Percentiles rank a stretch among this genome's conserved stretches.
These are phyloP conservation scores for Ophion obscuratus DNA, from an alignment of 2,888 invertebrate species.

Conservation along the genomic window DNA sequence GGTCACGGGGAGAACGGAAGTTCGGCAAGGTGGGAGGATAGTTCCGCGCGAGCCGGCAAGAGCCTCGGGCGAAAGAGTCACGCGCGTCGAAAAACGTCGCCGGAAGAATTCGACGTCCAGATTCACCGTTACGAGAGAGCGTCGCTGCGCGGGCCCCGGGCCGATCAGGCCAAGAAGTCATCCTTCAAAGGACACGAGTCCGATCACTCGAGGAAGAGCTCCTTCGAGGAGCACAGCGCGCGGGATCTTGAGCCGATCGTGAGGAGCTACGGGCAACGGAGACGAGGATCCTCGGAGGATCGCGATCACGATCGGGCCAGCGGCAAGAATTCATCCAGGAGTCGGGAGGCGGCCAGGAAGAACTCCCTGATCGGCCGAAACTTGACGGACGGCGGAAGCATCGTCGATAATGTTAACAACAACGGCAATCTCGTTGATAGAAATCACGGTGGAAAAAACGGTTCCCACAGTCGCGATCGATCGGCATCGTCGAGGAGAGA, in stretches of 20 bases:
- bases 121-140: slow-evolving; percentile 76
- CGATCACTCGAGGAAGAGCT: slow-evolving; percentile 70
- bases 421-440: slow-evolving; percentile 8
- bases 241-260: slow-evolving; percentile 51
- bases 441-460: slow-evolving; percentile 37
- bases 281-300: slow-evolving; percentile 67
- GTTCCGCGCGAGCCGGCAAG: slow-evolving; percentile 68
- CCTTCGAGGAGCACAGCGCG: slow-evolving; percentile 69
- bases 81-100: slow-evolving; percentile 46
- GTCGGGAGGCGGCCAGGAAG: slow-evolving; percentile 61
- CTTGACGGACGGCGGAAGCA: slow-evolving; percentile 21
- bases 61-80: slow-evolving; percentile 63
- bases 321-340: slow-evolving; percentile 53
- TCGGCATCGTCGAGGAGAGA: slow-evolving; percentile 44
- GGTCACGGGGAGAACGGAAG: slow-evolving; percentile 51
- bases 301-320: slow-evolving; percentile 63
- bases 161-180: slow-evolving; percentile 69
- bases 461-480: slow-evolving; percentile 45
- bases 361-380: slow-evolving; percentile 59
- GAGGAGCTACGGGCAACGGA: slow-evolving; percentile 53
- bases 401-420: slow-evolving; percentile 13
- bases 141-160: slow-evolving; percentile 64
- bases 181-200: slow-evolving; percentile 68
- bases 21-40: slow-evolving; percentile 67
- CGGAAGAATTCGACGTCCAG: slow-evolving; percentile 77